Percentiles rank a stretch among this genome's conserved stretches.
These are phyloP conservation scores for Heterocephalus glaber DNA, from an alignment of 2,113 vertebrate genomes.

Conservation along the genomic window DNA sequence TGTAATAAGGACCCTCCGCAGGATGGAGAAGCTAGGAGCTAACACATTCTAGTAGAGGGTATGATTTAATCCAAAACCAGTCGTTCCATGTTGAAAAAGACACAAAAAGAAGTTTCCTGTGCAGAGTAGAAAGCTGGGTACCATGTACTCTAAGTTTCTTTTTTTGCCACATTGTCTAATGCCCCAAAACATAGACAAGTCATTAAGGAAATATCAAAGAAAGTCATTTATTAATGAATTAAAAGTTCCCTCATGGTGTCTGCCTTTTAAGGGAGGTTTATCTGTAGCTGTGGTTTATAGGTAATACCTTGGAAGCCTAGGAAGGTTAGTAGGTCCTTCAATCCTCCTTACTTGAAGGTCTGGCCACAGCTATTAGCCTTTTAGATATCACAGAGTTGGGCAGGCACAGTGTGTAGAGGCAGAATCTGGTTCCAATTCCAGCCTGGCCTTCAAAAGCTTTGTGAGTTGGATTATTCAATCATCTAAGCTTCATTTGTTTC, in stretches of 20 bases:
- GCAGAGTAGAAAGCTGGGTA: rapidly evolving
- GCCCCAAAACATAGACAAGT: not conserved
- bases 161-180: not conserved
- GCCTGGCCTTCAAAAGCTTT: not conserved
- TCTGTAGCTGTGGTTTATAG: not conserved
- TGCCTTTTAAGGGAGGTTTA: not conserved
- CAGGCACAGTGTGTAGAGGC: rapidly evolving
- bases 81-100: not conserved
- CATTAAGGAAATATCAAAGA: not conserved
- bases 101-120: not conserved
- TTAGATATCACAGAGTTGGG: not conserved
- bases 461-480: not conserved
- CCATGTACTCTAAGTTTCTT: not conserved
- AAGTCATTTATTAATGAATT: not conserved
- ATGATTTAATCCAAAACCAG: not conserved
- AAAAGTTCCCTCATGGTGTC: not conserved
- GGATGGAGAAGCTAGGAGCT: not conserved
- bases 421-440: not conserved
- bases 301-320: not conserved
- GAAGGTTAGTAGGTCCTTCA: not conserved
- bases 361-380: not conserved
- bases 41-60: too few species aligned
- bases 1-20: not conserved
- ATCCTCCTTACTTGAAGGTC: not conserved
- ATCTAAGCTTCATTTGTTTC: not conserved